Percentiles rank a stretch among this genome's conserved stretches.
Conservation (phyloP, 2,888 invertebrate species). For the Drosophila kanekoi region DNA sequence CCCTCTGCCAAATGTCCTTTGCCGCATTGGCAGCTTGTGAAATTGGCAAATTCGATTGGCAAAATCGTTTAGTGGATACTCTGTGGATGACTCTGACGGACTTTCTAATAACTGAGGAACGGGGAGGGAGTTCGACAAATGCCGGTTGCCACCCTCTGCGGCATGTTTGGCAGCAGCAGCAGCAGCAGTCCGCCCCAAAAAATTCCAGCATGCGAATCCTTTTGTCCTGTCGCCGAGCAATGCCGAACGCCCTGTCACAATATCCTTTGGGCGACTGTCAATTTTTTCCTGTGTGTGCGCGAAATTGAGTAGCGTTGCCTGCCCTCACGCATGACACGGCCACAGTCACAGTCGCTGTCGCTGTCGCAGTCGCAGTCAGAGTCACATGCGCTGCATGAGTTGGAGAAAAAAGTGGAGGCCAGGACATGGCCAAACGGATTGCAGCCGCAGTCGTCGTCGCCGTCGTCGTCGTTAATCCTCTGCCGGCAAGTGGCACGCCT, state of each 20-base stretch:
- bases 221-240: slow-evolving; percentile 57
- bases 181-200: slow-evolving; percentile 15
- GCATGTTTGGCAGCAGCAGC: slow-evolving; percentile 34
- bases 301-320: slow-evolving; percentile 64
- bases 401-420: slow-evolving; percentile 33
- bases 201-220: slow-evolving; percentile 59
- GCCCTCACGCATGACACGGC: slow-evolving; percentile 69
- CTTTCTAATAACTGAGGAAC: slow-evolving; percentile 66
- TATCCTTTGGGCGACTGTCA: slow-evolving; percentile 79
- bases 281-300: slow-evolving; percentile 42
- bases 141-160: slow-evolving; percentile 58
- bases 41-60: slow-evolving; percentile 77
- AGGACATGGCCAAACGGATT: slow-evolving; percentile 71
- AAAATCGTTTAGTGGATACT: slow-evolving; percentile 74
- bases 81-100: slow-evolving; percentile 35
- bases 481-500: slow-evolving; percentile 73
- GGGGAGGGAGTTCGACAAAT: slow-evolving; percentile 28
- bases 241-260: slow-evolving; percentile 73
- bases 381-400: slow-evolving; percentile 36
- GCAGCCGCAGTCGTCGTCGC: slow-evolving; percentile 46
- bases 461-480: slow-evolving; percentile 69
- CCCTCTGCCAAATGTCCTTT: slow-evolving; percentile 12
- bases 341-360: slow-evolving; percentile 21
- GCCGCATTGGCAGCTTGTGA: slow-evolving; percentile 64
- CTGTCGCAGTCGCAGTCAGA: slow-evolving; percentile 7